Percentiles rank a stretch among this genome's conserved stretches.
These are phyloP conservation scores for Anguilla pacifica DNA, from an alignment of 2,797 vertebrate genomes.

Conservation along the genomic window DNA sequence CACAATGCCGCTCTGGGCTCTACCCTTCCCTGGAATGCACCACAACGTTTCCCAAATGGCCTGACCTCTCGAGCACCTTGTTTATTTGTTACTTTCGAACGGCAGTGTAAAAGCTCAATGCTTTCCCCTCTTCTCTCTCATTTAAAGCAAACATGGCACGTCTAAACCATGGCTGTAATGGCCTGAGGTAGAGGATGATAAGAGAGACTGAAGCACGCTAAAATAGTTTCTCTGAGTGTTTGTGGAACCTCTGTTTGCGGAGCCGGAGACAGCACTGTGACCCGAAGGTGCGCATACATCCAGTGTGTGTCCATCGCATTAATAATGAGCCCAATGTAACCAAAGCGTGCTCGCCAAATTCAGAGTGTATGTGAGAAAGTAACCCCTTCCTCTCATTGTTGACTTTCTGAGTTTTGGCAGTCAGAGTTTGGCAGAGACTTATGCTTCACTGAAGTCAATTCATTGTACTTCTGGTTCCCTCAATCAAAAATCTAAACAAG, in stretches of 20 bases:
- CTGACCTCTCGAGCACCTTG: not conserved
- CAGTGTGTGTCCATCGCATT: not conserved
- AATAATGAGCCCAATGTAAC: constrained; percentile 1
- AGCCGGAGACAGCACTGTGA: not conserved
- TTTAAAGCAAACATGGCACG: not conserved
- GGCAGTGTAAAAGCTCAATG: not conserved
- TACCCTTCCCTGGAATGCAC: not conserved
- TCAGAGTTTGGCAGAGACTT: not conserved
- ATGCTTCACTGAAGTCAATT: not conserved
- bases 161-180: not conserved
- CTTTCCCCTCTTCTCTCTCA: not conserved
- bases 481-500: not conserved
- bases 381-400: not conserved
- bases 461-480: not conserved
- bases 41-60: not conserved
- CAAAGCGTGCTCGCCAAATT: not conserved
- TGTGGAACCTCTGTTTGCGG: not conserved
- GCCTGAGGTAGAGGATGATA: not conserved
- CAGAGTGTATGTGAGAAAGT: not conserved
- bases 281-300: not conserved
- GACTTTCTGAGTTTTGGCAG: not conserved
- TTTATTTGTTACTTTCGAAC: not conserved
- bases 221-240: not conserved
- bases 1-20: not conserved
- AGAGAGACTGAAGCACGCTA: not conserved